Conservation (phyloP, 2,797 vertebrate species). For the Balearica regulorum region DNA sequence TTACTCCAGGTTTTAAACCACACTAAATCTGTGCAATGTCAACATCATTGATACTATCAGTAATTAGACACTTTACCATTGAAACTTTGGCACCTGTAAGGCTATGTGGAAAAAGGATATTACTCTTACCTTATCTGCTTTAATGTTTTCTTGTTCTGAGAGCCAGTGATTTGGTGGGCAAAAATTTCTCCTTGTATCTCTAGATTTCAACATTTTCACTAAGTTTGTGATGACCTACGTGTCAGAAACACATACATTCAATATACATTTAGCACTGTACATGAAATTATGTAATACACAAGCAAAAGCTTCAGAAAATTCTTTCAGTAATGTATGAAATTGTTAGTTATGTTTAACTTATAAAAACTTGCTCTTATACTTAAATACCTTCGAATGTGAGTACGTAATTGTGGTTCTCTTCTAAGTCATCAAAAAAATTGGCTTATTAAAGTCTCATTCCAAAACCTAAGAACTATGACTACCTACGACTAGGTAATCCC, state of each 20-base stretch:
- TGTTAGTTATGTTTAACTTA: background rate
- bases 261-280: background rate
- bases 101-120: background rate
- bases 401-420: background rate
- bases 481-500: background rate
- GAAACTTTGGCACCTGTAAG: background rate
- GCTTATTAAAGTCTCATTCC: background rate
- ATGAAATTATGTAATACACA: background rate
- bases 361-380: background rate
- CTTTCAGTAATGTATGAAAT: background rate
- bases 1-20: background rate
- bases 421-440: background rate
- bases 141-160: constrained; percentile 94
- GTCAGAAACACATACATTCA: background rate
- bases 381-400: background rate
- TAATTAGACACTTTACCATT: background rate
- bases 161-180: constrained; percentile 96
- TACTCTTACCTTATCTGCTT: constrained; percentile 89
- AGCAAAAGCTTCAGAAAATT: background rate
- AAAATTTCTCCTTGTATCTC: constrained; percentile 93
- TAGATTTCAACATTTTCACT: constrained; percentile 98
- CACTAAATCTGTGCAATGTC: background rate
- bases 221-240: constrained; percentile 94
- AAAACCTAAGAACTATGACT: background rate
- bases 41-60: background rate